These are phyloP conservation scores for Hofmannophila pseudospretella DNA, from an alignment of 2,888 invertebrate species.

Conservation along the genomic window DNA sequence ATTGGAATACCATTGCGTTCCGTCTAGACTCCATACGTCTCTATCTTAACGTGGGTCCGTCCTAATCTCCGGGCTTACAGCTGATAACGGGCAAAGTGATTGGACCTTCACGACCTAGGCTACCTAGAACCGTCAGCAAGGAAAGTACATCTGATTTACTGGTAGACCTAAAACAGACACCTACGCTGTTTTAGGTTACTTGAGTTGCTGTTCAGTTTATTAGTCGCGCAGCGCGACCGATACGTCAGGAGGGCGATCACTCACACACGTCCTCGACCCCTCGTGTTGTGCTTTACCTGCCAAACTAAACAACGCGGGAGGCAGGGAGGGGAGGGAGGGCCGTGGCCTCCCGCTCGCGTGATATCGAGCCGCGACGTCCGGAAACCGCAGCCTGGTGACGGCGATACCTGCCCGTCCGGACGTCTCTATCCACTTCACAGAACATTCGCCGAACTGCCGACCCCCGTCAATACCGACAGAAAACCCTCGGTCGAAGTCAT, in stretches of 20 bases:
- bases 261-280: slow-evolving; percentile 28
- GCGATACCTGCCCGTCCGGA: slow-evolving; percentile 10
- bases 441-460: slow-evolving; percentile 33
- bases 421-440: slow-evolving; percentile 24
- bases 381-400: slow-evolving; percentile 41
- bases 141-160: slow-evolving; percentile 5
- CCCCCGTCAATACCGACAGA: slow-evolving; percentile 39
- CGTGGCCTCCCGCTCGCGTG: slow-evolving; percentile 27
- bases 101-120: background rate
- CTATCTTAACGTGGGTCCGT: slow-evolving; percentile 3
- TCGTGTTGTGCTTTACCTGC: slow-evolving; percentile 58
- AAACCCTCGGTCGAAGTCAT: slow-evolving; percentile 32
- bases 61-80: slow-evolving; percentile 2
- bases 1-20: slow-evolving; percentile 6
- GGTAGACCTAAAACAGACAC: slow-evolving; percentile 9
- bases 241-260: slow-evolving; percentile 26
- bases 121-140: background rate
- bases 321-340: slow-evolving; percentile 19
- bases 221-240: background rate
- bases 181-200: too few relatives aligned
- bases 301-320: slow-evolving; percentile 49
- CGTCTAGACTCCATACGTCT: slow-evolving; percentile 5
- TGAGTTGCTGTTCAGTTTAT: background rate
- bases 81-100: background rate
- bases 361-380: slow-evolving; percentile 47